Evolutionary conservation across 2,797 vertebrate genomes (phyloP).

Genomic region (Pteropus rufus): DNA sequence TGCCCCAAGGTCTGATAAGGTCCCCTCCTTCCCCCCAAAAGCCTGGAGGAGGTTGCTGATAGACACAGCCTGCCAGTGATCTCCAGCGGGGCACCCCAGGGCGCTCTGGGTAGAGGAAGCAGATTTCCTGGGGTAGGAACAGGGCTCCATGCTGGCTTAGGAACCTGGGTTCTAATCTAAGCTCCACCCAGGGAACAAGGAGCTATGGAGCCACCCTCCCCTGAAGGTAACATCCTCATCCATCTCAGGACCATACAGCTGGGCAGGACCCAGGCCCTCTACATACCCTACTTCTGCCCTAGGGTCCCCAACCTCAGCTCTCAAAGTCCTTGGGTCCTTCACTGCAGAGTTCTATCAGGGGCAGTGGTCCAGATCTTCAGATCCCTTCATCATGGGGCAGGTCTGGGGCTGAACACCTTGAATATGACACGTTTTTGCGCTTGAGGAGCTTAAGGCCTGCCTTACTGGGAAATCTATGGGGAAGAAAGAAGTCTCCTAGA

Average conservation of each 20-base stretch:
- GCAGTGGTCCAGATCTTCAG: background rate
- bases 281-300: background rate
- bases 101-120: background rate
- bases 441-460: background rate
- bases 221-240: background rate
- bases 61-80: background rate
- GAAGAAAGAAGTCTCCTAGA: background rate
- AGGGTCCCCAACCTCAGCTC: background rate
- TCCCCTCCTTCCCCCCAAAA: background rate
- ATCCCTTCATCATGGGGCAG: background rate
- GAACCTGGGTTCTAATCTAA: background rate
- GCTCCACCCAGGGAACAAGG: background rate
- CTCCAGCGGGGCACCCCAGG: background rate
- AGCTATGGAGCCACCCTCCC: background rate
- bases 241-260: background rate
- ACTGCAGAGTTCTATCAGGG: background rate
- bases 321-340: background rate
- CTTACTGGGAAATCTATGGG: background rate
- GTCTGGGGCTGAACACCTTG: background rate
- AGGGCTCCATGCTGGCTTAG: background rate
- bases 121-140: background rate
- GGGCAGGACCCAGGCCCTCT: background rate
- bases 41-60: background rate
- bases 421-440: background rate
- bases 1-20: too few relatives aligned